Percentiles rank a stretch among this genome's conserved stretches.
Conservation (phyloP, 2,797 vertebrate genomes). For the Trachurus trachurus region DNA sequence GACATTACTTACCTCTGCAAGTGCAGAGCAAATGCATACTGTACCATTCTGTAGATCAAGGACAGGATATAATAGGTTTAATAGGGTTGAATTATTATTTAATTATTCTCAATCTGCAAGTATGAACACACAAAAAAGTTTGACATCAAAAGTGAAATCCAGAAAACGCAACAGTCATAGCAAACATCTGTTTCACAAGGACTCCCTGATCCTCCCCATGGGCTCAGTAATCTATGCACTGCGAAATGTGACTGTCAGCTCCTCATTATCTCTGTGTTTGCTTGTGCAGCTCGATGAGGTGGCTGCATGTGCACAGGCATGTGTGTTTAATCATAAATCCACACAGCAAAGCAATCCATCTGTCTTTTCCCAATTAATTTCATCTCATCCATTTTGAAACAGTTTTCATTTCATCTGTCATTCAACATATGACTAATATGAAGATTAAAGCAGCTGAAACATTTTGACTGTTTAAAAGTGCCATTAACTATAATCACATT, state of each 20-base stretch:
- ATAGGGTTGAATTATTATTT: neutral
- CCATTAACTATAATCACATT: neutral
- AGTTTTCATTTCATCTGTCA: neutral
- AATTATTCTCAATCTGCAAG: neutral
- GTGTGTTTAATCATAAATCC: neutral
- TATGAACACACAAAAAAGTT: neutral
- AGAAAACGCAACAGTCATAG: neutral
- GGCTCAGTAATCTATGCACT: neutral
- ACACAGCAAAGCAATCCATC: slow-evolving; percentile 18
- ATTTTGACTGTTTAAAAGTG: neutral
- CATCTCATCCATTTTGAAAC: neutral
- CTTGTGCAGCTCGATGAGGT: neutral
- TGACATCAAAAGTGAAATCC: slow-evolving; percentile 6
- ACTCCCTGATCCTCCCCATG: slow-evolving; percentile 6
- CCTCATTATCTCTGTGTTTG: slow-evolving; percentile 17
- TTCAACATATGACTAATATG: neutral
- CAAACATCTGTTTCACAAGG: neutral
- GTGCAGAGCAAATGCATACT: too few species aligned
- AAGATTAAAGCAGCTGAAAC: neutral
- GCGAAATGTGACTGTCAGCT: neutral
- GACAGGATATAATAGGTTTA: neutral
- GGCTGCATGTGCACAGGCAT: neutral
- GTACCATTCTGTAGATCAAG: neutral
- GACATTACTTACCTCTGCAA: neutral
- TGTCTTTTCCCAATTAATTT: slow-evolving; percentile 23